These are phyloP conservation scores for Pegea sp. DNA, from an alignment of 23 tunicate species.

Conservation along the genomic window DNA sequence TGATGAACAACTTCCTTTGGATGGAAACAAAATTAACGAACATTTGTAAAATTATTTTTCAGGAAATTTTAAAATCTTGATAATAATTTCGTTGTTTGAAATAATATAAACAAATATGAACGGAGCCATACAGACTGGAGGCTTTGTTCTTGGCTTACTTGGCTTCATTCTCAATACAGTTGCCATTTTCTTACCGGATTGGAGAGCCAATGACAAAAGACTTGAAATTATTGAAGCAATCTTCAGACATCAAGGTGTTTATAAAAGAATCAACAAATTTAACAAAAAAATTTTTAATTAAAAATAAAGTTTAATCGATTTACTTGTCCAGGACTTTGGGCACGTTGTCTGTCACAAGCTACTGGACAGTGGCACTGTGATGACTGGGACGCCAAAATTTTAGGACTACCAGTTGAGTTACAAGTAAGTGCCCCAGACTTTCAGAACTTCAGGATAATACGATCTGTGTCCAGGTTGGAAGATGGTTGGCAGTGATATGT, in stretches of 20 bases:
- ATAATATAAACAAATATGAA: conserved; percentile 5
- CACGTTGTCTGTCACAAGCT: conserved; percentile 48
- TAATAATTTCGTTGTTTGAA: not conserved
- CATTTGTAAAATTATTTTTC: not conserved
- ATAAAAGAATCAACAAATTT: no score
- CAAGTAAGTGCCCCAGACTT: conserved; percentile 42
- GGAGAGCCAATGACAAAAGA: conserved; percentile 62
- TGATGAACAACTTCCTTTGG: no score
- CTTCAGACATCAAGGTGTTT: conserved; percentile 53
- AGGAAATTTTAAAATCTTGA: no score
- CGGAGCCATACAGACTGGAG: conserved; percentile 39
- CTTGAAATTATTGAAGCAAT: conserved; percentile 78
- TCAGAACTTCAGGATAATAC: not conserved
- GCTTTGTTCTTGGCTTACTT: conserved; percentile 13
- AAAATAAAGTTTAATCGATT: no score
- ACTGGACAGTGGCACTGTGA: conserved; percentile 99
- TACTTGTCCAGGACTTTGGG: conserved; percentile 71
- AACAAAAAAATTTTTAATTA: no score
- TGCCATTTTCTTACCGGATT: conserved; percentile 66
- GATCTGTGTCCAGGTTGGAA: conserved; percentile 35
- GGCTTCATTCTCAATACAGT: conserved; percentile 21
- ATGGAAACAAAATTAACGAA: not conserved
- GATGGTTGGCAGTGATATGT: conserved; percentile 42
- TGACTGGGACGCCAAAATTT: conserved; percentile 72
- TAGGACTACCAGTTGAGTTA: conserved; percentile 57